phyloP scores from a whole-genome alignment of 2,113 vertebrate genomes.

The Pollimyrus isidori region DNA sequence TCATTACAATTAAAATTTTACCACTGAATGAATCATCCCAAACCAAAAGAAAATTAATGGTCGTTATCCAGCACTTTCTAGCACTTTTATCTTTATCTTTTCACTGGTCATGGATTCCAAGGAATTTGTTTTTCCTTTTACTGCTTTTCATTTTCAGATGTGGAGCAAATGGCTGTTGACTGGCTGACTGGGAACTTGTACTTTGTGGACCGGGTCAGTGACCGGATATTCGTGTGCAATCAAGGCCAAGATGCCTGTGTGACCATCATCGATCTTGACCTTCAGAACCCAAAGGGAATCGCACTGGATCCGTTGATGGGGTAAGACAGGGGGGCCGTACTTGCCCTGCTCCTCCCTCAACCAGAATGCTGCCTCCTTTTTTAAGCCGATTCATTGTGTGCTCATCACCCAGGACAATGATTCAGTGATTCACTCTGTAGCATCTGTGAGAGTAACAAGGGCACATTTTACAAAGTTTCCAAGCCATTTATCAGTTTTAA shows the following conservation, averaged over 20 bases:
- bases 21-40: not conserved
- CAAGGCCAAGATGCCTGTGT: constrained; percentile 73
- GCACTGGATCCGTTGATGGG: constrained; percentile 85
- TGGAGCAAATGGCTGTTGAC: constrained; percentile 85
- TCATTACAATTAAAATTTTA: not conserved
- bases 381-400: not conserved
- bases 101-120: not conserved
- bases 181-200: constrained; percentile 94
- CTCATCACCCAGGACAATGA: not conserved
- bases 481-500: not conserved
- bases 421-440: not conserved
- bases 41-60: not conserved
- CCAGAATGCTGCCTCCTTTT: not conserved
- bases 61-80: not conserved
- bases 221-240: constrained; percentile 83
- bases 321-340: constrained; percentile 62
- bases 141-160: constrained; percentile 61
- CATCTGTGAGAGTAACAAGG: not conserved
- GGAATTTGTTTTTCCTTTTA: constrained; percentile 1
- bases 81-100: not conserved
- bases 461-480: not conserved
- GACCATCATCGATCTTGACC: constrained; percentile 81
- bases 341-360: not conserved
- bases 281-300: constrained; percentile 83
- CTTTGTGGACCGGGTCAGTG: constrained; percentile 77